phyloP scores from a whole-genome alignment of 2,888 invertebrate species.

The Athalia rosae region DNA sequence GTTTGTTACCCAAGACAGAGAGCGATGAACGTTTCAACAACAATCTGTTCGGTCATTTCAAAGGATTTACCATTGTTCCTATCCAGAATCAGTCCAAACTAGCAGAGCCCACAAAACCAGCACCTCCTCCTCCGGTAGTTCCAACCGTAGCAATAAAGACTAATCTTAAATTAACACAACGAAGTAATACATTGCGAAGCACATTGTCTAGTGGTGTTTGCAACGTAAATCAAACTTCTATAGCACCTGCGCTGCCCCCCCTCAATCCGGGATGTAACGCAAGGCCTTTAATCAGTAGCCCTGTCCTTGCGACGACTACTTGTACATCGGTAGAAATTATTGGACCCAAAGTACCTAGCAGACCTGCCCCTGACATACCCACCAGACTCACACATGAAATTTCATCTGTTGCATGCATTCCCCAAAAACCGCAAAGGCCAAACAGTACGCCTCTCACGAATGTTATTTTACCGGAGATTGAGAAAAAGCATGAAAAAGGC shows the following conservation, averaged over 20 bases:
- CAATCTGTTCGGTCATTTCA: constrained; percentile 90
- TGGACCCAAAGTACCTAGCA: constrained; percentile 75
- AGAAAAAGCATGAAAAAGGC: constrained; percentile 75
- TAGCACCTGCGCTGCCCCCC: constrained; percentile 79
- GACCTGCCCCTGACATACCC: constrained; percentile 79
- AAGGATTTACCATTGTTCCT: constrained; percentile 87
- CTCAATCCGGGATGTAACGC: constrained; percentile 79
- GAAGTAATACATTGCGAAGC: constrained; percentile 56
- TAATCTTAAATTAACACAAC: constrained; percentile 60
- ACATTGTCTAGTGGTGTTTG: constrained; percentile 65
- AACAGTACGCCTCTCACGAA: constrained; percentile 62
- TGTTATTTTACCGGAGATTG: constrained; percentile 55
- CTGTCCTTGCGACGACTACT: constrained; percentile 88
- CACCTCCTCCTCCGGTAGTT: constrained; percentile 81
- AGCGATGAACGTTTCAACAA: constrained; percentile 74
- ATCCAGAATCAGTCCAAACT: constrained; percentile 74
- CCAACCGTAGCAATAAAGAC: constrained; percentile 67
- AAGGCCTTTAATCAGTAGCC: constrained; percentile 87
- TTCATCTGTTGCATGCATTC: constrained; percentile 60
- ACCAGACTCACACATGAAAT: constrained; percentile 78
- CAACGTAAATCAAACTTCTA: constrained; percentile 71
- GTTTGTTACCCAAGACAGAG: constrained; percentile 67
- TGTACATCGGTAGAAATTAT: constrained; percentile 85
- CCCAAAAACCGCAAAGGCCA: constrained; percentile 58
- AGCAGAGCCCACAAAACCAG: constrained; percentile 75